These are phyloP conservation scores for Poeciliopsis paucimaculata DNA, from an alignment of 2,797 vertebrate species.

Conservation along the genomic window DNA sequence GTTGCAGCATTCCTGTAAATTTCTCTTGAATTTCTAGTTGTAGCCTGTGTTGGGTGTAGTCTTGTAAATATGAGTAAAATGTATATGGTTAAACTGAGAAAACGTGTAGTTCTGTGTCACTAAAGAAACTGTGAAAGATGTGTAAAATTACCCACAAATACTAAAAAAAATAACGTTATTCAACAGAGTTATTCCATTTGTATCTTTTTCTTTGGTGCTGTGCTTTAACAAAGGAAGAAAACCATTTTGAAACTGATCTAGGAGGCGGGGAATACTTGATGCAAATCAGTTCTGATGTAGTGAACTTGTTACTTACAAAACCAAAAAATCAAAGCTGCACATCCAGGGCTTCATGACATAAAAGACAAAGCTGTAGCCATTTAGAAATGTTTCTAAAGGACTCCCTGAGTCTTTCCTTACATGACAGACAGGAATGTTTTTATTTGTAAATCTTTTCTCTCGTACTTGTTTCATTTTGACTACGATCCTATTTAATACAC, in stretches of 20 bases:
- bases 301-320: not conserved
- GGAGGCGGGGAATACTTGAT: not conserved
- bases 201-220: not conserved
- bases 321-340: not conserved
- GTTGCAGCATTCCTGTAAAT: not conserved
- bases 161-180: not conserved
- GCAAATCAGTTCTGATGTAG: not conserved
- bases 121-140: not conserved
- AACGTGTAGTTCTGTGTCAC: not conserved
- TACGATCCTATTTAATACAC: not conserved
- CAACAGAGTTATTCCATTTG: not conserved
- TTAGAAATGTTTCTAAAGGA: slow-evolving; percentile 1
- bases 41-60: not conserved
- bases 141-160: not conserved
- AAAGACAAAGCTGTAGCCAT: not conserved
- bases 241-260: not conserved
- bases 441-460: not conserved
- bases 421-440: not conserved
- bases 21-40: not conserved
- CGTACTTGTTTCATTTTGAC: not conserved
- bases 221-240: not conserved
- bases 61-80: not conserved
- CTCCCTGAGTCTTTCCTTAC: not conserved
- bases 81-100: not conserved
- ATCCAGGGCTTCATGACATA: not conserved